Evolutionary conservation across 2,113 vertebrate genomes (phyloP).

Genomic region (Phalacrocorax brasilianus): DNA sequence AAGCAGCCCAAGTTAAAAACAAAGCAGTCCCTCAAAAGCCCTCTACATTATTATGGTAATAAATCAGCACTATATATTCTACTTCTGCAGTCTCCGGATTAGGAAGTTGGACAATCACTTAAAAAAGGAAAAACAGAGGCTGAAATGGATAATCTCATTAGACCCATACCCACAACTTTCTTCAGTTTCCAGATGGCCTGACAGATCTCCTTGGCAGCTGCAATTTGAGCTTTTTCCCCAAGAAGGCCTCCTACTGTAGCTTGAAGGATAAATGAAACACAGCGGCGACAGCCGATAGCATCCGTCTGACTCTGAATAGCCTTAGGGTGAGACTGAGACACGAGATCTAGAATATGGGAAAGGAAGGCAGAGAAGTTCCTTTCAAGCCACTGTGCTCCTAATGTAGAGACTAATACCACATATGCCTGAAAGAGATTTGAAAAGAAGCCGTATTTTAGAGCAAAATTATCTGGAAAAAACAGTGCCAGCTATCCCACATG

Average conservation of each 20-base stretch:
- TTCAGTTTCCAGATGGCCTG: slow-evolving; percentile 82
- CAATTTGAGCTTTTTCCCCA: slow-evolving; percentile 92
- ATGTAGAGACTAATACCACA: slow-evolving; percentile 86
- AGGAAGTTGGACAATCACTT: slow-evolving; percentile 29
- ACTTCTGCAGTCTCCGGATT: not conserved
- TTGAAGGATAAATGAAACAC: slow-evolving; percentile 89
- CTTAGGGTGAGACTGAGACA: slow-evolving; percentile 81
- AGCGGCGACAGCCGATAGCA: slow-evolving; percentile 77
- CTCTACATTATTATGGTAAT: not conserved
- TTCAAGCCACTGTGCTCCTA: slow-evolving; percentile 89
- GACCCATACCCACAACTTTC: slow-evolving; percentile 82
- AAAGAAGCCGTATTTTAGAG: slow-evolving; percentile 20
- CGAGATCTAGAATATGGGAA: slow-evolving; percentile 82
- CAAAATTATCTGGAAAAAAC: not conserved
- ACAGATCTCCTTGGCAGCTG: slow-evolving; percentile 88
- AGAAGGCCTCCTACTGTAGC: slow-evolving; percentile 85
- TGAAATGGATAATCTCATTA: slow-evolving; percentile 36
- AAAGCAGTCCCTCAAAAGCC: not conserved
- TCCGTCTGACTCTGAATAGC: slow-evolving; percentile 79
- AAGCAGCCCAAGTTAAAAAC: not conserved
- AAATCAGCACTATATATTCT: not conserved
- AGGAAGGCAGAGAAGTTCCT: slow-evolving; percentile 84
- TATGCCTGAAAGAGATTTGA: slow-evolving; percentile 81
- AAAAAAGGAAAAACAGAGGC: slow-evolving; percentile 12
- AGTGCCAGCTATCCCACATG: not conserved